Base-by-base conservation (phyloP, 92 coral and sea anemone species). In the Anthopleura xanthogrammica region DNA sequence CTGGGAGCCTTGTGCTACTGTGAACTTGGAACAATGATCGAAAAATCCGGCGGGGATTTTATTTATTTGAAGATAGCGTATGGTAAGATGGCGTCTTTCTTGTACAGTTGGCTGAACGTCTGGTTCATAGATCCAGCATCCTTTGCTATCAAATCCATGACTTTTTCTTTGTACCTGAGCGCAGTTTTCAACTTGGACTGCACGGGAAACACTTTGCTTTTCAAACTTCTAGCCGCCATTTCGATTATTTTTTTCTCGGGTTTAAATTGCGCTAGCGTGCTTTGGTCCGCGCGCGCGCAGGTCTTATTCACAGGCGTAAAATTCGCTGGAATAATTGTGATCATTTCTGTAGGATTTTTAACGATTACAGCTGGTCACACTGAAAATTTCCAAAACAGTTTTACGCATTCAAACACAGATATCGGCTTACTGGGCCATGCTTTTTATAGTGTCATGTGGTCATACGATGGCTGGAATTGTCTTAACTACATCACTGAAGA, bases 1-100 rank as follows among this genome's bases (percentile, higher is more conserved):
- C 80, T 90, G 65, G 95, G 93, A 29, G 90, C 95, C 14, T 52
- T 92, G 83, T 88, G 93, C 46, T 92, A 92, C 83, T 90, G 93
- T 77, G 95, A 92, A 76, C 79, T 92, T 5, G 95, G 95, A 43
- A 90, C 95, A 19, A 77, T 92, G 86, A 85, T 92, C 77, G 91
- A 83, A 22, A 86, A 81, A 76, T 92, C 95, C 8, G 95, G 95
- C 24, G 95, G 93, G 3, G 93, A 92, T 46, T 92, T 86, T 48
- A 81, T 88, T 65, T 92, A 92, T 83, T 86, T 92, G 72, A 90
- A 88, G 76, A 83, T 86, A 29, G 82, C 95, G 24, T 92, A 87
- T 82, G 95, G 95, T 54, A 82, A 90, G 22, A 72, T 92, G 52
- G 91, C 93, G 16, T 85, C 91, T 3, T 92, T 90, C 76, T 79